Evolutionary conservation across 1,140 invertebrate species (phyloP).

Genomic region (Nilaparvata lugens): DNA sequence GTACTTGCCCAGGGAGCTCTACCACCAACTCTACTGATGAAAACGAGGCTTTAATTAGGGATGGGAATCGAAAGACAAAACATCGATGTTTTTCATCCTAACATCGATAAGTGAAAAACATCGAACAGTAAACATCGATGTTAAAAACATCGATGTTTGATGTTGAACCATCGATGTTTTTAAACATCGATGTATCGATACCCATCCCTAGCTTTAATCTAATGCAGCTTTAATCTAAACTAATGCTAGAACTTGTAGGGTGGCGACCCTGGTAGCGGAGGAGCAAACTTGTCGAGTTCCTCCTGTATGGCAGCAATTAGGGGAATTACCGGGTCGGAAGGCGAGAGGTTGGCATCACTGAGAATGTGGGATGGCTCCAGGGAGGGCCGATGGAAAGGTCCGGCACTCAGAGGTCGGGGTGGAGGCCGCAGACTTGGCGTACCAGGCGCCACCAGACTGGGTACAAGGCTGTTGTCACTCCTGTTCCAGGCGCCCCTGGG

Average conservation of each 20-base stretch:
- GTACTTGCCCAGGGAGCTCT: no score
- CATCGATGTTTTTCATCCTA: no score
- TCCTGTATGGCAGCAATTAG: conserved; percentile 51
- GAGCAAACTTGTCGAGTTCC: conserved; percentile 43
- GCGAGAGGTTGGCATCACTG: conserved; percentile 38
- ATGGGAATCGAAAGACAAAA: no score
- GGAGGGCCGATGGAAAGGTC: conserved; percentile 45
- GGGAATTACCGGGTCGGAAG: conserved; percentile 50
- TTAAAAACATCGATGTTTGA: no score
- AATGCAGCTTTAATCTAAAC: no score
- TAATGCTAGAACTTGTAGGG: not conserved
- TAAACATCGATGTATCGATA: no score
- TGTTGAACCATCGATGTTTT: no score
- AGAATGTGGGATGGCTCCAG: conserved; percentile 41
- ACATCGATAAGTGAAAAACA: no score
- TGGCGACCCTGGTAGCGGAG: not conserved
- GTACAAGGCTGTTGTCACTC: conserved; percentile 32
- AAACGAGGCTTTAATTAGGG: no score
- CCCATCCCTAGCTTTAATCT: no score
- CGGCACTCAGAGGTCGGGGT: conserved; percentile 45
- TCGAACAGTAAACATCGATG: no score
- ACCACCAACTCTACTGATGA: no score
- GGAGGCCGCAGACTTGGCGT: conserved; percentile 26
- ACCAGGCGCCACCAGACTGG: conserved; percentile 25
- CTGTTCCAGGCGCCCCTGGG: conserved; percentile 42